These are phyloP conservation scores for Plecturocebus donacophilus DNA, from an alignment of 2,113 vertebrate species.

Conservation along the genomic window DNA sequence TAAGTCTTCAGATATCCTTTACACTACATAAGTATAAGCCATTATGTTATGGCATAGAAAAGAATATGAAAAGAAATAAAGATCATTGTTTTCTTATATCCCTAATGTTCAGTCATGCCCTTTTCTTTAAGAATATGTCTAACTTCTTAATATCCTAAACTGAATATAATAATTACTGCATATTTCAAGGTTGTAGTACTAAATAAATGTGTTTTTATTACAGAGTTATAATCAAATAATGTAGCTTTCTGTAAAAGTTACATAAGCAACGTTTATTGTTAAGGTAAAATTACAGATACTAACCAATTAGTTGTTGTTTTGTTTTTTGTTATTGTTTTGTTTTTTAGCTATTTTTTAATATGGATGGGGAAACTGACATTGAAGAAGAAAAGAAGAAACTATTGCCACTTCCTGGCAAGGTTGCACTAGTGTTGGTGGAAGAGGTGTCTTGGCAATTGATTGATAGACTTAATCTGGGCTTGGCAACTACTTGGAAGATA, in stretches of 20 bases:
- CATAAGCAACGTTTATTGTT: background rate
- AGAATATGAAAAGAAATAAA: constrained; percentile 8
- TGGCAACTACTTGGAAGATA: background rate
- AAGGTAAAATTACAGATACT: constrained; percentile 15
- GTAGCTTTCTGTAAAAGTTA: background rate
- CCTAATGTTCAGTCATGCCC: background rate
- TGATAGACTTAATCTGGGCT: background rate
- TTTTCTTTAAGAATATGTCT: background rate
- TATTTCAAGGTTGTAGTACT: background rate
- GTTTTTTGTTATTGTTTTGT: background rate
- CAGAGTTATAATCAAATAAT: background rate
- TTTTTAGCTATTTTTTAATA: background rate
- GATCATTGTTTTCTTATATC: background rate
- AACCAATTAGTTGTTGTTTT: background rate
- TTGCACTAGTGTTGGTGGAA: background rate
- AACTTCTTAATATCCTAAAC: background rate
- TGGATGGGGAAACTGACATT: background rate
- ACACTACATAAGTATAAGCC: background rate
- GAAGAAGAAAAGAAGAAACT: background rate
- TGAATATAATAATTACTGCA: background rate
- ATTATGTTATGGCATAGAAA: background rate
- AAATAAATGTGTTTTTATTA: constrained; percentile 8
- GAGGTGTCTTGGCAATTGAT: background rate
- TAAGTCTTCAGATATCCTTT: background rate
- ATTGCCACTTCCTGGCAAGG: background rate